Evolutionary conservation across 2,888 invertebrate genomes (phyloP), one percentile per base, ranked within the genome.

Genomic region (Acleris literana): DNA sequence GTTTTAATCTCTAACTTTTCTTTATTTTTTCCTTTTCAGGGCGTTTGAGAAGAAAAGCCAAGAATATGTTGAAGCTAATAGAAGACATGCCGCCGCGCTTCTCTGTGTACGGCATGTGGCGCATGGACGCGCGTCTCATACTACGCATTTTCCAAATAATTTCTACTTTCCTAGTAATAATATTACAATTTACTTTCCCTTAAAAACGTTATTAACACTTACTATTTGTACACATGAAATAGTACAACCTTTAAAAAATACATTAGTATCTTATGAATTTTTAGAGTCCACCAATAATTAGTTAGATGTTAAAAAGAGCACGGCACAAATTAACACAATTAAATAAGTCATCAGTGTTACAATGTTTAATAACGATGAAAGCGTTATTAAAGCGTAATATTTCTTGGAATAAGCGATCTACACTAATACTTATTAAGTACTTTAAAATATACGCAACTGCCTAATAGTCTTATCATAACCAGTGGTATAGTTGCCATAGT

Each of bases 21-120:
- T n/a, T n/a, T 46, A 0, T n/a, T 17, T 1, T 46, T 17, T 6
- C 5, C 2, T 46, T 22, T 62, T 22, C 54, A 62, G 62, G 62
- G 1, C 33, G 33, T 5, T 54, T 86, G 22, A 72, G 61, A 20
- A 33, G 13, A 20, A 62, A 62, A 62, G 48, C 48, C 20, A 62
- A 55, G 22, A 54, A 55, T 48, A 63, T 63, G 49, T 16, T 63
- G 11, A 49, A 63, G 17, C n/a, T 56, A 16, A 49, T 63, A 57
- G 82, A 87, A 56, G 83, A 85, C 46, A 78, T 75, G 3, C 84
- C 88, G 2, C 85, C 85, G 0, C 69, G 72, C 22, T 71, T 72
- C 44, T 72, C 71, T 0, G 64, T 74, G 7, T 72, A 72, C 56
- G 72, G 69, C 49, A 72, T 74, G 73, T 73, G 71, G 68, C 52